Base-by-base conservation (phyloP, 2,888 invertebrate genomes). In the Amiota minor region DNA sequence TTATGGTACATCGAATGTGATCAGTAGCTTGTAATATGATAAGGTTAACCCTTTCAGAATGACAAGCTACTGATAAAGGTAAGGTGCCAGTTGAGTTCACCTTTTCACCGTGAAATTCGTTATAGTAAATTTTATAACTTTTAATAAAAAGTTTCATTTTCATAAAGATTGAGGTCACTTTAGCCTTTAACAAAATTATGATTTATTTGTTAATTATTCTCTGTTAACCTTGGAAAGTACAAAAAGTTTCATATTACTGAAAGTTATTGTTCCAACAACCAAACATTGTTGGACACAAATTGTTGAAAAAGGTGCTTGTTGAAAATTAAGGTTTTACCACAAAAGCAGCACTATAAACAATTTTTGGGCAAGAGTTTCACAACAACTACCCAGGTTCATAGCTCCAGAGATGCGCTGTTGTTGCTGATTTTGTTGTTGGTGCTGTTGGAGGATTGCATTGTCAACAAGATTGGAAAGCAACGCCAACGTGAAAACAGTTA, bases 261-360 rank as follows among this genome's bases (percentile, higher is more conserved):
- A 16, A 16, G 46, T 47, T 23, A 2, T 65, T 74, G 74, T 78
- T 82, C 35, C 35, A 35, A 35, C 35, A 35, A 35, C 35, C 35
- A 35, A 35, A 35, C 35, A 35, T 23, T 23, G 23, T 23, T 23
- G 23, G 3, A 23, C 77, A 78, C 78, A 78, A 83, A 80, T 82
- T 85, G 85, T 85, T 85, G 84, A 83, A 84, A 35, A 35, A 83
- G 83, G 79, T 83, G 76, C 79, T 81, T 82, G 78, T 72, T 77
- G 79, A 82, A 78, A 65, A 85, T 85, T 85, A 83, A 83, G 84
- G 84, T 85, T 85, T 81, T 77, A 85, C 83, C 83, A 79, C 85
- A 85, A 83, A 82, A 18, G 65, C 49, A 18, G 59, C 23, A 59
- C 59, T 16, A 16, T 20, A 50, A 10, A 59, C 59, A 20, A 59